Conservation (phyloP, 2,888 invertebrate species). For the Epinotia bilunana region DNA sequence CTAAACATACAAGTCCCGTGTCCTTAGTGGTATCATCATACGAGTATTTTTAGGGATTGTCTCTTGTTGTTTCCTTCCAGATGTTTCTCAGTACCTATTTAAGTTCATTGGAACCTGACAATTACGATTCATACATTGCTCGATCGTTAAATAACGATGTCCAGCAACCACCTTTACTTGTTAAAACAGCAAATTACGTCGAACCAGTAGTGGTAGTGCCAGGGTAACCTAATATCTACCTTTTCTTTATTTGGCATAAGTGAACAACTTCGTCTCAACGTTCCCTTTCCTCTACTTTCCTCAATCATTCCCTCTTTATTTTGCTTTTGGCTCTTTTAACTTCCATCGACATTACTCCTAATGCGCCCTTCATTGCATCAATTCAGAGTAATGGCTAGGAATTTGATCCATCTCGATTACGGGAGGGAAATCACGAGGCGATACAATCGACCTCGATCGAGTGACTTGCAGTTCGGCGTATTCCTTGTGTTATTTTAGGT, state of each 20-base stretch:
- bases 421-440: slow-evolving; percentile 60
- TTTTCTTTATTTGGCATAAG: neutral
- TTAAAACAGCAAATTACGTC: too few relatives aligned
- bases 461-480: slow-evolving; percentile 44
- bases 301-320: neutral
- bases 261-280: neutral
- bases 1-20: neutral
- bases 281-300: neutral
- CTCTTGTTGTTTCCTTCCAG: neutral
- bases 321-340: slow-evolving; percentile 1
- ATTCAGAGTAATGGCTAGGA: slow-evolving; percentile 34
- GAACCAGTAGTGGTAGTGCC: too few relatives aligned
- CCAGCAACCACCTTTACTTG: too few relatives aligned
- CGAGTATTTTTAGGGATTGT: neutral
- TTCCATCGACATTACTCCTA: slow-evolving; percentile 13
- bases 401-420: slow-evolving; percentile 49
- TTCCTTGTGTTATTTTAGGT: slow-evolving; percentile 40
- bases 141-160: too few relatives aligned
- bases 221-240: neutral
- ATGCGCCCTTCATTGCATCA: slow-evolving; percentile 23
- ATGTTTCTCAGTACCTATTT: neutral
- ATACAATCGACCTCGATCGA: slow-evolving; percentile 52
- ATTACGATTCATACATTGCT: too few relatives aligned
- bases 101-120: too few relatives aligned
- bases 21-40: too few relatives aligned